These are phyloP conservation scores for Lepidocyrtinus sp. DNA, from an alignment of 2,888 invertebrate genomes.

Conservation along the genomic window DNA sequence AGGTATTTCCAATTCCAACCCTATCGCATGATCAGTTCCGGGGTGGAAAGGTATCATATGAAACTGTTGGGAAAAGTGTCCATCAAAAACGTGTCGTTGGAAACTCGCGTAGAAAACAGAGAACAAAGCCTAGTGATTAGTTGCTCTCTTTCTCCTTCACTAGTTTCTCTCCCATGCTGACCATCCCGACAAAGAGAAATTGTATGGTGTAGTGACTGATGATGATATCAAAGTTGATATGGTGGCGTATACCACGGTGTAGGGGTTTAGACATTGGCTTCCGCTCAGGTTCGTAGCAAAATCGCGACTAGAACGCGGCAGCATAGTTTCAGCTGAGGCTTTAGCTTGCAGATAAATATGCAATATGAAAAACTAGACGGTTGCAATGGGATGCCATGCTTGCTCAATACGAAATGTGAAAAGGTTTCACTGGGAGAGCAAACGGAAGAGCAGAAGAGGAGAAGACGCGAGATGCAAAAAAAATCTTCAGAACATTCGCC, in stretches of 20 bases:
- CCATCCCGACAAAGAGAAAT: constrained; percentile 2
- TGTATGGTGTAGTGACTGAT: constrained; percentile 20
- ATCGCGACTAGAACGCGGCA: constrained; percentile 52
- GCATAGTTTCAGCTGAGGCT: constrained; percentile 14
- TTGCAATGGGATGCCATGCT: constrained; percentile 8
- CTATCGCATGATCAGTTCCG: background rate
- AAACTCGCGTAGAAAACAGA: background rate
- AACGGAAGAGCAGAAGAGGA: constrained; percentile 1
- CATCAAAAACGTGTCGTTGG: background rate
- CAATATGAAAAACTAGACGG: background rate
- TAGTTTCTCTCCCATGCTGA: background rate
- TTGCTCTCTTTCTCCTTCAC: background rate
- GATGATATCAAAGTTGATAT: constrained; percentile 32
- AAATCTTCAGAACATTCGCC: constrained; percentile 16
- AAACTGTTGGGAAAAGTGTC: background rate
- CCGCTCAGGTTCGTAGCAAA: constrained; percentile 52
- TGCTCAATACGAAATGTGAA: constrained; percentile 2
- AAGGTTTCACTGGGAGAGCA: constrained; percentile 1
- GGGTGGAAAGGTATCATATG: background rate
- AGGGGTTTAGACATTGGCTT: constrained; percentile 23
- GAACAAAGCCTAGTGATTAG: background rate
- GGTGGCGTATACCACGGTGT: constrained; percentile 14
- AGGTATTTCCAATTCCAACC: constrained; percentile 3
- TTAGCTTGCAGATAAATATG: constrained; percentile 17
- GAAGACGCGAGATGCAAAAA: constrained; percentile 14